Percentiles rank a stretch among this genome's conserved stretches.
Conservation (phyloP, 2,113 vertebrate species). For the Ophthalmolycus amberensis region DNA sequence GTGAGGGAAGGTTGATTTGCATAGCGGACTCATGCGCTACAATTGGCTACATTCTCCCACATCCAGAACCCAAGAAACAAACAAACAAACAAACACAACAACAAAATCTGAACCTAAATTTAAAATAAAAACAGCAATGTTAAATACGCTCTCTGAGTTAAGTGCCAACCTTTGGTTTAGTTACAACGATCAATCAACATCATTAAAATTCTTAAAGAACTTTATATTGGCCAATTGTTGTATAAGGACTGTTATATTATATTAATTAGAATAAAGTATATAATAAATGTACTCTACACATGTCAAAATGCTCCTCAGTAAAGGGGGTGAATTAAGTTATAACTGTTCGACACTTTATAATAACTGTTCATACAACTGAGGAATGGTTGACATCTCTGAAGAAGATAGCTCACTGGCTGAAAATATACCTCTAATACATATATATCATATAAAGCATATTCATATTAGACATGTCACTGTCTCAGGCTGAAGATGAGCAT, state of each 20-base stretch:
- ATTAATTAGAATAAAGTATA: conserved; percentile 70
- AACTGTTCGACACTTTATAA: conserved; percentile 41
- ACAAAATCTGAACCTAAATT: conserved; percentile 56
- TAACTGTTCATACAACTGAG: conserved; percentile 63
- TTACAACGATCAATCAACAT: conserved; percentile 76
- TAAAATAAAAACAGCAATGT: conserved; percentile 50
- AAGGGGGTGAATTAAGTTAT: conserved; percentile 53
- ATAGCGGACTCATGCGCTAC: conserved; percentile 87
- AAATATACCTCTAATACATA: conserved; percentile 80
- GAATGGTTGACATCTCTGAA: conserved; percentile 78
- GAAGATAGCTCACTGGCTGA: conserved; percentile 74
- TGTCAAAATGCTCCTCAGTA: conserved; percentile 63
- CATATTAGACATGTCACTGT: conserved; percentile 67
- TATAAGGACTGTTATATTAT: conserved; percentile 59
- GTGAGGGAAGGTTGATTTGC: conserved; percentile 84
- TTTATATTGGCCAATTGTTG: conserved; percentile 64
- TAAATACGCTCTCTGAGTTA: conserved; percentile 70
- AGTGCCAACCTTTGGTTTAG: conserved; percentile 86
- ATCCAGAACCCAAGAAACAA: conserved; percentile 66
- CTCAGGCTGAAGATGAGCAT: conserved; percentile 59
- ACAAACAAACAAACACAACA: conserved; percentile 26
- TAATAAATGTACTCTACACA: conserved; percentile 67
- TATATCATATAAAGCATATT: conserved; percentile 77
- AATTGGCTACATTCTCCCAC: conserved; percentile 86
- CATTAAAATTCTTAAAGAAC: conserved; percentile 58